phyloP scores from a whole-genome alignment of 1,140 invertebrate species.

The Medauroidea extradentata region DNA sequence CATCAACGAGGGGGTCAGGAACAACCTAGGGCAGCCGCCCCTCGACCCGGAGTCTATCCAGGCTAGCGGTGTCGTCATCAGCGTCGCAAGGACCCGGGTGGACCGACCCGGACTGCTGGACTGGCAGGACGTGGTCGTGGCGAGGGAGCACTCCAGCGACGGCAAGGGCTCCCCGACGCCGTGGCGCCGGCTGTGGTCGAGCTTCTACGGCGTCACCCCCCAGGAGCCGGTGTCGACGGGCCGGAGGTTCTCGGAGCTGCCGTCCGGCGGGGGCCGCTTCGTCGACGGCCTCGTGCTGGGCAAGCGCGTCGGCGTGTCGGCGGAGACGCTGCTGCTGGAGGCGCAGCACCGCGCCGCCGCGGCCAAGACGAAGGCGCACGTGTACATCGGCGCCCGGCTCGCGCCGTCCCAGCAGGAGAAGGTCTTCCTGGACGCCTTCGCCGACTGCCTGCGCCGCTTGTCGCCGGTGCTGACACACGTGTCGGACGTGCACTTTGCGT shows the following conservation, averaged over 20 bases:
- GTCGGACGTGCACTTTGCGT: conserved; percentile 44
- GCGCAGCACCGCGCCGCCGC: conserved; percentile 43
- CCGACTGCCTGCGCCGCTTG: conserved; percentile 40
- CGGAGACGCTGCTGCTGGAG: conserved; percentile 45
- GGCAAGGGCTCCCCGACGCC: conserved; percentile 41
- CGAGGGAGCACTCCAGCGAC: conserved; percentile 41
- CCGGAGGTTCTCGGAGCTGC: conserved; percentile 29
- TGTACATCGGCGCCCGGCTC: conserved; percentile 43
- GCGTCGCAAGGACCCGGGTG: conserved; percentile 48
- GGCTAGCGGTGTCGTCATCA: conserved; percentile 40
- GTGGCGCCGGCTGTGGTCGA: conserved; percentile 38
- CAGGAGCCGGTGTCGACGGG: conserved; percentile 29
- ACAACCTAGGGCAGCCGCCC: conserved; percentile 50
- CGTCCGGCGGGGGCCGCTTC: conserved; percentile 31
- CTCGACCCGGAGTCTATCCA: conserved; percentile 37
- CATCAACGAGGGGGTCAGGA: conserved; percentile 57
- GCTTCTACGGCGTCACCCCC: conserved; percentile 39
- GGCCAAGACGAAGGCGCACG: conserved; percentile 43
- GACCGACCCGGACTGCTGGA: conserved; percentile 49
- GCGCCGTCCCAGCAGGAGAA: conserved; percentile 37
- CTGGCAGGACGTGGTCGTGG: conserved; percentile 52
- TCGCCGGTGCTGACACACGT: conserved; percentile 40
- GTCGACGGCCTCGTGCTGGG: conserved; percentile 43
- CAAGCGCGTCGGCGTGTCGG: conserved; percentile 41
- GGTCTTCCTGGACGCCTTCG: conserved; percentile 43